Percentiles rank a stretch among this genome's conserved stretches.
These are phyloP conservation scores for Leptodactylus fallax DNA, from an alignment of 2,797 vertebrate genomes.

Conservation along the genomic window DNA sequence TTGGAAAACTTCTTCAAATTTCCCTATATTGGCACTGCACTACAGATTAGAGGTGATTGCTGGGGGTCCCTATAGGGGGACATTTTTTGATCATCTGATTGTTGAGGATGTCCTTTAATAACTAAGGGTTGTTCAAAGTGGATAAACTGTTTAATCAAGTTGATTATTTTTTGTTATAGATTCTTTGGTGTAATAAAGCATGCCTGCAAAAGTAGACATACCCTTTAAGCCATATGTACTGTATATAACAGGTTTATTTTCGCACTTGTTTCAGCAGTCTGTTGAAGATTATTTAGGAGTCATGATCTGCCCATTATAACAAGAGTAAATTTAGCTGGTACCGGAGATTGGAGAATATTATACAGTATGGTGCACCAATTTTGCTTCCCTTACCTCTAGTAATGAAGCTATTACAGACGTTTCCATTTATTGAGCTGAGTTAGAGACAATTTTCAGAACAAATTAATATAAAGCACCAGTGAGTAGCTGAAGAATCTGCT, in stretches of 20 bases:
- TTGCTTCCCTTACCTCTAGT: conserved; percentile 44
- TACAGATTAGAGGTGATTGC: too few species aligned
- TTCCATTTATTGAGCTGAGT: conserved; percentile 63
- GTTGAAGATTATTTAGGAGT: conserved; percentile 37
- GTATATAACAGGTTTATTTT: neutral
- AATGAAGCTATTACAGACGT: conserved; percentile 60
- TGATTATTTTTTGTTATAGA: too few species aligned
- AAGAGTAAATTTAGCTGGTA: neutral
- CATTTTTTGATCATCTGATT: too few species aligned
- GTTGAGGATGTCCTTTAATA: too few species aligned
- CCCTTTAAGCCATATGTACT: neutral
- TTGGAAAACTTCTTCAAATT: too few species aligned
- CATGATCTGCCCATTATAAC: conserved; percentile 23
- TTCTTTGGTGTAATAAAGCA: neutral
- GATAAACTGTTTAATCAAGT: too few species aligned
- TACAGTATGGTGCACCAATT: conserved; percentile 46
- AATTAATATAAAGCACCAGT: neutral
- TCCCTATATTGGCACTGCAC: too few species aligned
- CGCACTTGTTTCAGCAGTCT: conserved; percentile 4
- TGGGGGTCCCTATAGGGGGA: too few species aligned
- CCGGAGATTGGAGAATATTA: neutral
- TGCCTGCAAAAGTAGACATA: neutral
- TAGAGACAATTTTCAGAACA: conserved; percentile 21
- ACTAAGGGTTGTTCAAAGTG: too few species aligned
- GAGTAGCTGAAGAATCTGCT: neutral